Percentiles rank a stretch among this genome's conserved stretches.
phyloP scores from a whole-genome alignment of 2,888 invertebrate species.

The Kuschelorhynchus macadamiae region DNA sequence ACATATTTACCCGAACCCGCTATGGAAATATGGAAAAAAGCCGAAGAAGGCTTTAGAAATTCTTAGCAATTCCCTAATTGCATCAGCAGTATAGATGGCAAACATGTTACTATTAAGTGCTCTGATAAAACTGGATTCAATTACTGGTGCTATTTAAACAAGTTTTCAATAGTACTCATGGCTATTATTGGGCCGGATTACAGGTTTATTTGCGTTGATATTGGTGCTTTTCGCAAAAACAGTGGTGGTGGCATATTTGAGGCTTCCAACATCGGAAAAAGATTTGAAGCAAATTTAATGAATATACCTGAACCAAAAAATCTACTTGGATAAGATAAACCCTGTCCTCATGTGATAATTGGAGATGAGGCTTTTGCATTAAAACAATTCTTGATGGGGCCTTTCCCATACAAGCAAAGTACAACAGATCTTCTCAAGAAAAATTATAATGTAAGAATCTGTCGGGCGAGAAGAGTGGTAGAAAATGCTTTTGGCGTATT shows the following conservation, averaged over 20 bases:
- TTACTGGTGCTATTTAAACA: slow-evolving; percentile 47
- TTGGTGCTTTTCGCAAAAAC: slow-evolving; percentile 42
- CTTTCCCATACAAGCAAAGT: slow-evolving; percentile 47
- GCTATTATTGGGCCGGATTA: slow-evolving; percentile 42
- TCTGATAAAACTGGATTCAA: slow-evolving; percentile 49
- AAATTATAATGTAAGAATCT: not conserved
- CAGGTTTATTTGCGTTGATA: slow-evolving; percentile 38
- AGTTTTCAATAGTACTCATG: slow-evolving; percentile 47
- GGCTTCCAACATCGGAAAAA: slow-evolving; percentile 42
- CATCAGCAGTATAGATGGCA: slow-evolving; percentile 49
- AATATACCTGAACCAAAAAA: slow-evolving; percentile 47
- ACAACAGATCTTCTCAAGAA: not conserved
- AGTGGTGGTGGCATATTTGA: slow-evolving; percentile 47
- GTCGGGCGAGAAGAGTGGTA: slow-evolving; percentile 3
- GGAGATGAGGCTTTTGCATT: slow-evolving; percentile 55
- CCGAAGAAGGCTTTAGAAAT: slow-evolving; percentile 35
- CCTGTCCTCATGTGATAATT: slow-evolving; percentile 48
- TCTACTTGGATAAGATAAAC: slow-evolving; percentile 48
- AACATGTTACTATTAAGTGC: slow-evolving; percentile 51
- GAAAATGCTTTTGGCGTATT: slow-evolving; percentile 10
- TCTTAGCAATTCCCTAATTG: slow-evolving; percentile 50
- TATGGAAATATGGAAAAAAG: slow-evolving; percentile 38
- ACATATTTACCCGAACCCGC: slow-evolving; percentile 31
- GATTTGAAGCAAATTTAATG: slow-evolving; percentile 44
- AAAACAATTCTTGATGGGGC: slow-evolving; percentile 51